These are phyloP conservation scores for Drosophila putrida DNA, from an alignment of 2,888 invertebrate genomes.

Conservation along the genomic window DNA sequence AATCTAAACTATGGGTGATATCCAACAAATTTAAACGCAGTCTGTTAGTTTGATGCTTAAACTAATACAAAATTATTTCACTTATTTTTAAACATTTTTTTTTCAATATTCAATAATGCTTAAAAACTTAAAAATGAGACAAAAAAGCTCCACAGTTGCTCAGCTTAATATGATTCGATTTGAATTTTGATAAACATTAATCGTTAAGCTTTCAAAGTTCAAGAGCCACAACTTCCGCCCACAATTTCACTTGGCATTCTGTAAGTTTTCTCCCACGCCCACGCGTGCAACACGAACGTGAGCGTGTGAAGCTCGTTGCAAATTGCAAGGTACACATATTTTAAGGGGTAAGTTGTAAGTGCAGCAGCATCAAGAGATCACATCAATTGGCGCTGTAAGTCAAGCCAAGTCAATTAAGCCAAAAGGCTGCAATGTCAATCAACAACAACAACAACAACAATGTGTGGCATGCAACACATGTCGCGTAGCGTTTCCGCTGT, in stretches of 20 bases:
- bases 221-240: neutral
- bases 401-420: conserved; percentile 21
- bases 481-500: conserved; percentile 49
- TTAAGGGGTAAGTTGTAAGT: neutral
- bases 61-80: no score
- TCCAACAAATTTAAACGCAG: no score
- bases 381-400: conserved; percentile 10
- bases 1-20: no score
- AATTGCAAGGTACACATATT: neutral
- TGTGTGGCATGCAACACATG: conserved; percentile 23
- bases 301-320: conserved; percentile 19
- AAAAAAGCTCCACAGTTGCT: no score
- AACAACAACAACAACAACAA: neutral
- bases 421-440: conserved; percentile 11
- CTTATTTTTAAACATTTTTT: no score
- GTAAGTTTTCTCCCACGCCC: conserved; percentile 28
- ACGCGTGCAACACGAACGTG: conserved; percentile 21
- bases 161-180: neutral
- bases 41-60: no score
- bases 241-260: conserved; percentile 17
- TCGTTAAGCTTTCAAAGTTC: neutral
- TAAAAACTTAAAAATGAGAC: no score
- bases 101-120: no score
- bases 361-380: conserved; percentile 3
- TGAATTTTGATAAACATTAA: conserved; percentile 31